These are phyloP conservation scores for Petromus typicus DNA, from an alignment of 2,113 vertebrate genomes.

Conservation along the genomic window DNA sequence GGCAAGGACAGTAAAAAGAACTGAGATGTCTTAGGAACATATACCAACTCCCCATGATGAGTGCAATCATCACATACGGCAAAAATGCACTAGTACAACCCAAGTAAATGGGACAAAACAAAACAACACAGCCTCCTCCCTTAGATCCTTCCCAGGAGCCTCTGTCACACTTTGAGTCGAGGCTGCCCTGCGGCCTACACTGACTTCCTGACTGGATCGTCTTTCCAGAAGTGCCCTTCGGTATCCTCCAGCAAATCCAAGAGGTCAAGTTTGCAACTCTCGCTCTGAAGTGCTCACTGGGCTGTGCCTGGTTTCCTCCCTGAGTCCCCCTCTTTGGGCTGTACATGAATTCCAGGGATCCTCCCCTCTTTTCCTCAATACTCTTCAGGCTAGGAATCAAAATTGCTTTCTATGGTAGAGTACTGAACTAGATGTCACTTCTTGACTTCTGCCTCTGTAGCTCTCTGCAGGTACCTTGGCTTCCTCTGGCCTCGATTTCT, in stretches of 20 bases:
- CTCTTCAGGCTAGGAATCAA: not conserved
- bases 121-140: not conserved
- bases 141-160: too few species aligned
- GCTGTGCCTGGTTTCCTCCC: accelerated
- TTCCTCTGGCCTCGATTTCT: constrained; percentile 2
- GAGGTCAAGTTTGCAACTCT: not conserved
- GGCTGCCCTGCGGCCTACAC: not conserved
- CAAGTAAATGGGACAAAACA: not conserved
- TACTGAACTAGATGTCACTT: not conserved
- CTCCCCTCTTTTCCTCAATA: not conserved
- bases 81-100: not conserved
- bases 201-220: not conserved
- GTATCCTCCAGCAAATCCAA: constrained; percentile 14
- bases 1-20: not conserved
- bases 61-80: not conserved
- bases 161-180: too few species aligned
- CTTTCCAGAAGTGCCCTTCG: constrained; percentile 5
- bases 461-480: not conserved
- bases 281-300: not conserved
- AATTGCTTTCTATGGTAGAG: not conserved
- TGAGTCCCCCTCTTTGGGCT: not conserved
- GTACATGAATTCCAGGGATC: not conserved
- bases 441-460: not conserved
- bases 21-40: not conserved
- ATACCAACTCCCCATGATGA: not conserved